A percentile compares a stretch with the other conserved stretches of the same genome.
These are phyloP conservation scores for Drosophila kohkoa DNA, from an alignment of 1,140 invertebrate species.

Conservation along the genomic window DNA sequence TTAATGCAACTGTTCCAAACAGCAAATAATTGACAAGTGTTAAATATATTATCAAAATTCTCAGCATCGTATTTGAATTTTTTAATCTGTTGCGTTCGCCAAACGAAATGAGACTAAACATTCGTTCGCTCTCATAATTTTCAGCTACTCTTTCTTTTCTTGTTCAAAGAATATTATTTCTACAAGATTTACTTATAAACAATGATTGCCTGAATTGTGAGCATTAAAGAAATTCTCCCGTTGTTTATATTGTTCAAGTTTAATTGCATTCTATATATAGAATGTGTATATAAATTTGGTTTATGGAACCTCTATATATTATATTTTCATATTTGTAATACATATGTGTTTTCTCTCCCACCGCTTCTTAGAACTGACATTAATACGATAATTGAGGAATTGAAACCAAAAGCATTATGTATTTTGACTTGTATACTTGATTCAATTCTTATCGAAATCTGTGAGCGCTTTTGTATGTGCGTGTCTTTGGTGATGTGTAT, in stretches of 20 bases:
- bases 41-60: not conserved
- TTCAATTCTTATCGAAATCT: conserved; percentile 29
- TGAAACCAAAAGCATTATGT: not conserved
- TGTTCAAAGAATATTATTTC: too few species aligned
- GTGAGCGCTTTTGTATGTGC: not conserved
- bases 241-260: too few species aligned
- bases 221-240: too few species aligned
- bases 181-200: too few species aligned
- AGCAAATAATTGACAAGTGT: not conserved
- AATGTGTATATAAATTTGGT: too few species aligned
- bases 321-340: too few species aligned
- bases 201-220: too few species aligned
- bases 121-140: not conserved
- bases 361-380: not conserved
- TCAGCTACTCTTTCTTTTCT: not conserved
- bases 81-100: not conserved
- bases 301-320: too few species aligned
- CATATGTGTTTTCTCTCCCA: too few species aligned
- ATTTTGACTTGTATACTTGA: conserved; percentile 1
- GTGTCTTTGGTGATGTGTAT: too few species aligned
- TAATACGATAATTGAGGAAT: not conserved
- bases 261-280: too few species aligned
- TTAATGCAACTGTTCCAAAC: not conserved
- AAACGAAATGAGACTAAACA: not conserved
- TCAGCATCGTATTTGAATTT: not conserved